These are phyloP conservation scores for Amitus sp. DNA, from an alignment of 2,888 invertebrate genomes.

Conservation along the genomic window DNA sequence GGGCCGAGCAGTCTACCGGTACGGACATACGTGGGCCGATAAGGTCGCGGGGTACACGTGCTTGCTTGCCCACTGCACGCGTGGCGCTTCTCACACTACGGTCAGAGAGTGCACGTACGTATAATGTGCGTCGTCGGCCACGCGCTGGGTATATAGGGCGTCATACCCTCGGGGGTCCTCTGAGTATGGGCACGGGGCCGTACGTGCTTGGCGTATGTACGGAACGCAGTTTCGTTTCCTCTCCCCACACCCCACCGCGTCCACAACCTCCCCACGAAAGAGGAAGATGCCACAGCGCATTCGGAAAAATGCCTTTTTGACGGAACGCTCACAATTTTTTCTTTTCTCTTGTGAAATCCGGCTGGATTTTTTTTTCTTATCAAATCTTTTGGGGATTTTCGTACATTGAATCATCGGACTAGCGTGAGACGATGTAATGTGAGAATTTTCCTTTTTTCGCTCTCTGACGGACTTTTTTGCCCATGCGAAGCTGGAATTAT, in stretches of 20 bases:
- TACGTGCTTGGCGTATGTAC: constrained; percentile 63
- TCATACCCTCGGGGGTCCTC: constrained; percentile 43
- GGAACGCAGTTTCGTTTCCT: constrained; percentile 42
- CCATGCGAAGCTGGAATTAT: too few relatives aligned
- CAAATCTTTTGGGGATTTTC: too few relatives aligned
- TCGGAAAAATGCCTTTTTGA: too few relatives aligned
- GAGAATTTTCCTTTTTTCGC: too few relatives aligned
- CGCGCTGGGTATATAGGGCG: constrained; percentile 31
- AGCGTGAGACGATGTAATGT: too few relatives aligned
- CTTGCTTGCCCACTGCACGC: constrained; percentile 37
- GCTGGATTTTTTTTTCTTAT: too few relatives aligned
- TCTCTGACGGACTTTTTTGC: too few relatives aligned
- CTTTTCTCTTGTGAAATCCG: too few relatives aligned
- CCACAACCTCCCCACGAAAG: constrained; percentile 34
- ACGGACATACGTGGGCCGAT: constrained; percentile 21
- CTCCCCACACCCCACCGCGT: constrained; percentile 25
- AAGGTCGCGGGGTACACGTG: constrained; percentile 36
- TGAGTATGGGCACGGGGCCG: constrained; percentile 63
- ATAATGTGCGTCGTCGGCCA: constrained; percentile 20
- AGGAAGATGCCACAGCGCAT: constrained; percentile 10
- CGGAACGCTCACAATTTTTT: constrained; percentile 1
- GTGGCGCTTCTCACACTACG: constrained; percentile 28
- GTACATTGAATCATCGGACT: too few relatives aligned
- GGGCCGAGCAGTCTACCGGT: constrained; percentile 62
- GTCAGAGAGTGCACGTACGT: constrained; percentile 19